Percentiles rank a stretch among this genome's conserved stretches.
phyloP scores from a whole-genome alignment of 2,888 invertebrate genomes.

The Pteria penguin region DNA sequence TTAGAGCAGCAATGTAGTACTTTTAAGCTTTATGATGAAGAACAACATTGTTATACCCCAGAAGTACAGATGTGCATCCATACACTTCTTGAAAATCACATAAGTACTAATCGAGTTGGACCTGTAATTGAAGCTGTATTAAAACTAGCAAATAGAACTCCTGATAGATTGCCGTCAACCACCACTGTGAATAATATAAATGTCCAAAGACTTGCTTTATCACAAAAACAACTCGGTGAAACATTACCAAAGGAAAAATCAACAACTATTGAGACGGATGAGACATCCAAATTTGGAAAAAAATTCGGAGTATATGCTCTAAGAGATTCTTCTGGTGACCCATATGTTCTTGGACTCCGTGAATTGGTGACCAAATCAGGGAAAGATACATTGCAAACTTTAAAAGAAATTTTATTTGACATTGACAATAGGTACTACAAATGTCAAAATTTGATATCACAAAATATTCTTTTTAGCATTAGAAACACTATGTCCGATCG shows the following conservation, averaged over 20 bases:
- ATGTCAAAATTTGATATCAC: not conserved
- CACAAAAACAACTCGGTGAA: constrained; percentile 42
- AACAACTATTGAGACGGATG: constrained; percentile 37
- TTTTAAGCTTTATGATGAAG: not conserved
- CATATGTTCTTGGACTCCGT: constrained; percentile 19
- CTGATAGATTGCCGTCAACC: constrained; percentile 33
- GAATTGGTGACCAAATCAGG: constrained; percentile 24
- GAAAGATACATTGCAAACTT: constrained; percentile 8
- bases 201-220: constrained; percentile 38
- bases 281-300: constrained; percentile 40
- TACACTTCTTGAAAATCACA: constrained; percentile 13
- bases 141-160: constrained; percentile 34
- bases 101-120: constrained; percentile 12
- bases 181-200: constrained; percentile 46
- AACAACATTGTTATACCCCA: not conserved
- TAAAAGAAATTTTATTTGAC: too few species aligned
- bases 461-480: constrained; percentile 33
- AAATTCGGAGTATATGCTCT: constrained; percentile 21
- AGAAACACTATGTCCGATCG: constrained; percentile 38
- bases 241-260: constrained; percentile 38
- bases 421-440: not conserved
- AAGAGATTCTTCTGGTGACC: constrained; percentile 1
- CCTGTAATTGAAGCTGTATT: constrained; percentile 29
- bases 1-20: not conserved
- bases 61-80: constrained; percentile 25